Base-by-base conservation (phyloP, 2,113 vertebrate species). In the Clarias macrocephalus region DNA sequence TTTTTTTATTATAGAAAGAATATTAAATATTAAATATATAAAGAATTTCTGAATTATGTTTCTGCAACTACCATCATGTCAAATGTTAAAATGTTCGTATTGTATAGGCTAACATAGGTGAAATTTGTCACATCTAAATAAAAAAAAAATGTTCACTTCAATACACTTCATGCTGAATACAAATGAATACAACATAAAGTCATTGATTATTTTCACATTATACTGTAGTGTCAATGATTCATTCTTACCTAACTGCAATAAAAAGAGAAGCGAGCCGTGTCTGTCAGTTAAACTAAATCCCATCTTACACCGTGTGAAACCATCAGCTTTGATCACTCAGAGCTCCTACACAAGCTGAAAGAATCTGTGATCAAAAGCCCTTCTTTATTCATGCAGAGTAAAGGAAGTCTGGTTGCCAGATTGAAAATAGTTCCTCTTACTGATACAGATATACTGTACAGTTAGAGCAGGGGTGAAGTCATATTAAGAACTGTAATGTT, bases 231-330 rank as follows among this genome's bases (percentile, higher is more conserved):
- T 37, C 68, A 5, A n/a, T n/a, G n/a, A 25, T 25, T 3, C 25
- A 19, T 21, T 28, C 96, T 96, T 94, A 97, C 96, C 96, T 94
- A 97, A 94, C 91, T 96, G 96, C 85, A 97, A 94, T 93, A 95
- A 95, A 85, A 96, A 95, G 93, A 96, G 92, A 94, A 97, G 93
- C 93, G 94, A 95, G 93, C 96, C 93, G 73, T 93, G 96, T 96
- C 94, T 97, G 94, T 95, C 95, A 94, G 94, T 96, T 95, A 95
- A 94, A 95, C 95, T 94, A 95, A 96, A 95, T 96, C 96, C 96
- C 96, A 97, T 97, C 95, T 95, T 97, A 96, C 92, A 94, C 94
- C 95, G 94, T 95, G 94, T 96, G 95, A 94, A 95, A 96, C 95
- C 96, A 96, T 96, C 95, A 93, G 30, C 13, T 62, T 62, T 94